Base-by-base conservation (phyloP, 2,888 invertebrate species). In the Pomacea canaliculata region DNA sequence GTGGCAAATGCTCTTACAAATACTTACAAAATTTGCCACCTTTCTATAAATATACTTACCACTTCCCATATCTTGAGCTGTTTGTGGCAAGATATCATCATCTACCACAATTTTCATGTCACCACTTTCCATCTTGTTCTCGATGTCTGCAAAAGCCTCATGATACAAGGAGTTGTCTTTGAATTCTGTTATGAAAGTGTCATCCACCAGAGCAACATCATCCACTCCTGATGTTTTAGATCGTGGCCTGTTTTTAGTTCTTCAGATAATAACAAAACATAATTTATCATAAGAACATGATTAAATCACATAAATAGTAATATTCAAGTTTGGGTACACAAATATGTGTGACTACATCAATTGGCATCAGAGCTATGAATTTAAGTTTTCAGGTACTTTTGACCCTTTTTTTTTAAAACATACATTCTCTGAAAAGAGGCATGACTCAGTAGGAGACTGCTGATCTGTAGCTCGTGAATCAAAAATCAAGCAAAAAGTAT, bases 41-140 rank as follows among this genome's bases (percentile, higher is more conserved):
- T 13, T 1, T 56, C 12, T 2, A 56, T 56, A 56, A 7, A 10
- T 56, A 16, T 56, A 56, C 78, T 70, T 77, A 90, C 90, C 89
- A 80, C 89, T 80, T n/a, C 90, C 89, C 88, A 90, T 90, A 71
- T 90, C 90, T 69, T 84, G 84, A 8, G 89, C 89, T 48, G 85
- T 88, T 19, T 85, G 82, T 8, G 90, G 90, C 48, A 90, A 63
- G 8, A 90, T 81, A 76, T 90, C 89, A 72, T 88, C 88, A 63
- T 86, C 83, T 10, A 81, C 79, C 27, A 84, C 85, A 48, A 46
- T 69, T 19, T 46, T 72, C 23, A 69, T 76, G 19, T 68, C 63
- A 1, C 63, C 80, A 7, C 67, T 37, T 8, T 65, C 76, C 62
- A 70, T 56, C 49, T 70, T 68, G 8, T 81, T 85, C 71, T 86